Evolutionary conservation across 2,797 vertebrate species (phyloP), one percentile per base, ranked within the genome.

Genomic region (Glossophaga mutica): DNA sequence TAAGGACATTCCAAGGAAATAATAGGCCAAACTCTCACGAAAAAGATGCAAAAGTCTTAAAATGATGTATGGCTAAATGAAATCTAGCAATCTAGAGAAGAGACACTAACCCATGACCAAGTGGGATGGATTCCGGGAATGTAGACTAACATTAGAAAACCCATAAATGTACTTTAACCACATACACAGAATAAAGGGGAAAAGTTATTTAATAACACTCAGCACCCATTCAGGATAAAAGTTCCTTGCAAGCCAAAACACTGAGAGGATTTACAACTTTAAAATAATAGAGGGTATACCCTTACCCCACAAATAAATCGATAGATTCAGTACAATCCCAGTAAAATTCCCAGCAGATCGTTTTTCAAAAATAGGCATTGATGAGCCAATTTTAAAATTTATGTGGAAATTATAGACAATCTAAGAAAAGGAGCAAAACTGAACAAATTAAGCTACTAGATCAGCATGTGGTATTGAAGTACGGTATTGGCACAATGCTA

Each of bases 71-170:
- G 55, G 15, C 44, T 59, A 70, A 94, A 26, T 85, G 26, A 84
- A 34, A 46, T 37, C 15, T 48, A 39, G 16, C 8, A 59, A 42
- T 42, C 22, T 91, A 39, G 73, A 52, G 57, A 76, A 86, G 78
- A 12, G 22, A n/a, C n/a, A 42, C 29, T 42, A 87, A 92, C 42
- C 16, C 8, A 5, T 50, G 39, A 46, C n/a, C 44, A 62, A 44
- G 24, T 59, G 68, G 52, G 26, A 67, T 59, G 90, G 93, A 74
- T 77, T 79, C 24, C 11, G 59, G 87, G 18, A 84, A 87, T 67
- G 24, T 48, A 70, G 95, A 86, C 79, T 82, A 65, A 90, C 24
- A n/a, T 79, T 73, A 85, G 62, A 50, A 97, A 96, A 70, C 67
- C 26, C 73, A 39, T 83, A 67, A 81, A n/a, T 83, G 44, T 37